These are phyloP conservation scores for Atherix ibis DNA, from an alignment of 2,888 invertebrate genomes.

Conservation along the genomic window DNA sequence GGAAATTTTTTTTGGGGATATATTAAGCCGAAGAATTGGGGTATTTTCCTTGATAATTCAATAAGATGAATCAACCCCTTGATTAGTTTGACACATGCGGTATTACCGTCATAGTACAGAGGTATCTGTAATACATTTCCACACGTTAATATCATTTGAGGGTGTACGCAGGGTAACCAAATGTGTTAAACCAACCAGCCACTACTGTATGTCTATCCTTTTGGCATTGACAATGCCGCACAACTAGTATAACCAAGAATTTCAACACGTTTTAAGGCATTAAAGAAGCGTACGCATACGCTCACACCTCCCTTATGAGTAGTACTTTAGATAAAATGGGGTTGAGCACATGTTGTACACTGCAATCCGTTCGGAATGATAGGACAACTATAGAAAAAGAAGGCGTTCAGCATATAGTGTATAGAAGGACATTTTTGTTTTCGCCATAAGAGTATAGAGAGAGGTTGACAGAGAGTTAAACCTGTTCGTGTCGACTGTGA, in stretches of 20 bases:
- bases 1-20: too few relatives aligned
- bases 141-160: conserved; percentile 11
- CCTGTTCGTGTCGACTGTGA: too few relatives aligned
- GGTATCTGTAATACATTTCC: too few relatives aligned
- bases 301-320: too few relatives aligned
- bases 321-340: too few relatives aligned
- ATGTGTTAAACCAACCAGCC: conserved; percentile 13
- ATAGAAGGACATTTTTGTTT: too few relatives aligned
- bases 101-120: too few relatives aligned
- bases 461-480: too few relatives aligned
- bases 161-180: conserved; percentile 10
- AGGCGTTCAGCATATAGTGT: not conserved
- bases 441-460: too few relatives aligned
- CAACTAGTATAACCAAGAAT: not conserved
- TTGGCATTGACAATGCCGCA: not conserved
- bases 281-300: too few relatives aligned
- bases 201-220: conserved; percentile 8
- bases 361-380: not conserved
- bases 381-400: not conserved
- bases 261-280: not conserved
- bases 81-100: conserved; percentile 10
- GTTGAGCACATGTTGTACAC: too few relatives aligned
- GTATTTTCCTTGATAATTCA: conserved; percentile 10
- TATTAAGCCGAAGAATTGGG: too few relatives aligned
- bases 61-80: conserved; percentile 13